These are phyloP conservation scores for Genyomyrus donnyi DNA, from an alignment of 2,113 vertebrate genomes.

Conservation along the genomic window DNA sequence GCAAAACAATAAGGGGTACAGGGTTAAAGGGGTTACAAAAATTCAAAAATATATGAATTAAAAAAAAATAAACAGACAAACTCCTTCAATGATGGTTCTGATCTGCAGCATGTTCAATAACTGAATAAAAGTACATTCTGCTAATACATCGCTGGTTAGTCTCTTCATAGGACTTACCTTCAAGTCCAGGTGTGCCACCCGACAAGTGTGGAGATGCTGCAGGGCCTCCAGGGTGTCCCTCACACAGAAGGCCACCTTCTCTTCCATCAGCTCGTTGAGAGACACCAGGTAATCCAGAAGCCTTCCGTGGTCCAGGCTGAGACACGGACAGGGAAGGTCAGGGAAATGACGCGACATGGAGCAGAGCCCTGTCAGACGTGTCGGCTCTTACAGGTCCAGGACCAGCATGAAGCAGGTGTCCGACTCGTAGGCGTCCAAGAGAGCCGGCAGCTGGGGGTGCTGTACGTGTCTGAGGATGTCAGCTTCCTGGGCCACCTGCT, in stretches of 20 bases:
- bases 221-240: slow-evolving; percentile 85
- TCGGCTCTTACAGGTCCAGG: slow-evolving; percentile 71
- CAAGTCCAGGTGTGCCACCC: slow-evolving; percentile 87
- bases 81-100: background rate
- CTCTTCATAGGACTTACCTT: slow-evolving; percentile 63
- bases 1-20: background rate
- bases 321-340: slow-evolving; percentile 20
- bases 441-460: slow-evolving; percentile 80
- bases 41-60: background rate
- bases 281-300: slow-evolving; percentile 90
- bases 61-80: background rate
- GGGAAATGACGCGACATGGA: background rate
- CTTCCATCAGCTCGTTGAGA: slow-evolving; percentile 92
- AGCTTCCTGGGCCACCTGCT: slow-evolving; percentile 87
- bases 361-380: background rate
- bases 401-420: slow-evolving; percentile 78
- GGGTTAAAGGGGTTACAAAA: background rate
- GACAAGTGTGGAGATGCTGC: slow-evolving; percentile 91
- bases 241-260: slow-evolving; percentile 89
- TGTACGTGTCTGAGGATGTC: slow-evolving; percentile 81
- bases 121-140: background rate
- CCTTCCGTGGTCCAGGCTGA: slow-evolving; percentile 83
- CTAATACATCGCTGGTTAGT: too few relatives aligned
- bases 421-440: slow-evolving; percentile 86
- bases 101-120: background rate